These are phyloP conservation scores for Tupiocoris notatus DNA, from an alignment of 2,888 invertebrate species.

Conservation along the genomic window DNA sequence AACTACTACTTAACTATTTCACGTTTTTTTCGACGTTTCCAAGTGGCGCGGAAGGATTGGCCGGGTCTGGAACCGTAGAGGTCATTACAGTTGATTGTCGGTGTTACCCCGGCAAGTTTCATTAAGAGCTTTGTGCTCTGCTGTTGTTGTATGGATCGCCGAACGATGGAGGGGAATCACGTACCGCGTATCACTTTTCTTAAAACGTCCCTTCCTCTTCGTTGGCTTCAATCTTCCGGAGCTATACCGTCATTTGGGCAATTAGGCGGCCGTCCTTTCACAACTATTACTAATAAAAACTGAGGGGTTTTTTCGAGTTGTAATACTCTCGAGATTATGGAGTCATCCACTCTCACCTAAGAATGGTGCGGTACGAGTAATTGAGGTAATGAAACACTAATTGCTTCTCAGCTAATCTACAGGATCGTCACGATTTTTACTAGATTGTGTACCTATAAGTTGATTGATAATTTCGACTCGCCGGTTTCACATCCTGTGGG, in stretches of 20 bases:
- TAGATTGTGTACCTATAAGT: no score
- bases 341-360: slow-evolving; percentile 22
- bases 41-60: slow-evolving; percentile 26
- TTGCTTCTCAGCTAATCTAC: no score
- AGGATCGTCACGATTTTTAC: no score
- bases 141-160: not conserved
- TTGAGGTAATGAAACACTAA: no score
- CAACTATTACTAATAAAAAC: slow-evolving; percentile 30
- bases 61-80: slow-evolving; percentile 10
- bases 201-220: slow-evolving; percentile 10
- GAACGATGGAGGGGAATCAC: slow-evolving; percentile 21
- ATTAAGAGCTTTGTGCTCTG: slow-evolving; percentile 18
- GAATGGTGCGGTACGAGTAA: no score
- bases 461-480: no score
- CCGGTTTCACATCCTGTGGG: no score
- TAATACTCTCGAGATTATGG: slow-evolving; percentile 13
- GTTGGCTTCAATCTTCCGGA: not conserved
- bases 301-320: no score
- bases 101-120: slow-evolving; percentile 38
- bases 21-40: slow-evolving; percentile 31
- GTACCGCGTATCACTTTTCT: slow-evolving; percentile 40
- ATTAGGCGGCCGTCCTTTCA: slow-evolving; percentile 20
- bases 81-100: slow-evolving; percentile 40
- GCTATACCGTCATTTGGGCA: slow-evolving; percentile 33
- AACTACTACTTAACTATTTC: slow-evolving; percentile 42